phyloP scores from a whole-genome alignment of 1,140 invertebrate genomes.

The Dinothrombium tinctorium region DNA sequence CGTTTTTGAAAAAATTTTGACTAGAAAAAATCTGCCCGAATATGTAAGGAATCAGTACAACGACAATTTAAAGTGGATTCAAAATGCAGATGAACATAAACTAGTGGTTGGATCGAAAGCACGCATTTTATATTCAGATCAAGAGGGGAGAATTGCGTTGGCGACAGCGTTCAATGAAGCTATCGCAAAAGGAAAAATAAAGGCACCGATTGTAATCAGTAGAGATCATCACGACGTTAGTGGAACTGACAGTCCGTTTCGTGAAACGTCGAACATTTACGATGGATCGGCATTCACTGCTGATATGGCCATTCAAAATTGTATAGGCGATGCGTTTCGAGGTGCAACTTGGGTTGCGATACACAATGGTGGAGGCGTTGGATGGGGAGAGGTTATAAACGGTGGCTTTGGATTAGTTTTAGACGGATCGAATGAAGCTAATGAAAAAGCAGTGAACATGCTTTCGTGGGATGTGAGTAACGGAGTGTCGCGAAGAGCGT shows the following conservation, averaged over 20 bases:
- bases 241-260: slow-evolving; percentile 39
- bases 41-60: no score
- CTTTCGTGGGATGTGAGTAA: slow-evolving; percentile 37
- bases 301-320: slow-evolving; percentile 44
- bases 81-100: no score
- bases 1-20: no score
- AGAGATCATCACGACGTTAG: slow-evolving; percentile 44
- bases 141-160: slow-evolving; percentile 26
- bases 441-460: slow-evolving; percentile 25
- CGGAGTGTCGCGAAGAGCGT: slow-evolving; percentile 22
- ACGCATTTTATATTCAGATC: slow-evolving; percentile 38
- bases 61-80: no score
- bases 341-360: slow-evolving; percentile 43
- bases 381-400: slow-evolving; percentile 36
- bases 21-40: no score
- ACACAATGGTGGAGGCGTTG: slow-evolving; percentile 34
- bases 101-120: no score
- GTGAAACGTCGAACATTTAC: slow-evolving; percentile 40
- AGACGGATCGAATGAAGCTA: slow-evolving; percentile 32
- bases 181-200: slow-evolving; percentile 24
- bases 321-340: slow-evolving; percentile 36
- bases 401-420: slow-evolving; percentile 40
- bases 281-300: slow-evolving; percentile 40
- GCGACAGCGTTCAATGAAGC: slow-evolving; percentile 37
- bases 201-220: slow-evolving; percentile 34